Evolutionary conservation across 2,797 vertebrate genomes (phyloP), one percentile per base, ranked within the genome.

Genomic region (Poecilia wingei): DNA sequence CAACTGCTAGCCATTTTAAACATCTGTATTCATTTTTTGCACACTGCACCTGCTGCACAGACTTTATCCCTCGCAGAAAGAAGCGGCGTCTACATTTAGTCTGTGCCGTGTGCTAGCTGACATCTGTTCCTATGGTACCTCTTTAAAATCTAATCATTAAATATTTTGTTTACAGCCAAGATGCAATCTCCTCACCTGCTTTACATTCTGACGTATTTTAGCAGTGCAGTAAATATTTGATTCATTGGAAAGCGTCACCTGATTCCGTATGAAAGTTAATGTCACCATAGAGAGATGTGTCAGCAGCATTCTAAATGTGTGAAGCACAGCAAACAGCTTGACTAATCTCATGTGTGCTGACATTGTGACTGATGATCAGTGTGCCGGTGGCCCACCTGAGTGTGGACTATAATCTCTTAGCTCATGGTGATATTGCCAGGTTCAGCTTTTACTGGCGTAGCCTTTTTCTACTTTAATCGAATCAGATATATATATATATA

Each of bases 311-410:
- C 79, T 79, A 84, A 76, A 86, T 78, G 90, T 82, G 85, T 83
- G 85, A 84, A 80, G 90, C 81, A 78, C 86, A 84, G 91, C 89
- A 91, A 94, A 92, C 89, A 91, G 90, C 90, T 80, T 84, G 85
- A 92, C 88, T 92, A 92, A 94, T 93, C 91, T 89, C 4, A 49
- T 86, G 86, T 86, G 88, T 90, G 92, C 93, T 92, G 93, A 93
- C 91, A 87, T 86, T 83, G 91, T 89, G 89, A 92, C 88, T 90
- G 89, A 93, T 92, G 93, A 94, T 93, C 91, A 84, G 86, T 80
- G 83, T 81, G 90, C 85, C 85, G 84, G 85, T 89, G 82, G 91
- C 92, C 88, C 81, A 90, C 91, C 91, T 90, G 87, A 91, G 91
- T 84, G 86, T 82, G 88, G 84, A 87, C 89, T 79, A 70, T 94